phyloP scores from a whole-genome alignment of 2,113 vertebrate genomes.

The Catagonus wagneri region DNA sequence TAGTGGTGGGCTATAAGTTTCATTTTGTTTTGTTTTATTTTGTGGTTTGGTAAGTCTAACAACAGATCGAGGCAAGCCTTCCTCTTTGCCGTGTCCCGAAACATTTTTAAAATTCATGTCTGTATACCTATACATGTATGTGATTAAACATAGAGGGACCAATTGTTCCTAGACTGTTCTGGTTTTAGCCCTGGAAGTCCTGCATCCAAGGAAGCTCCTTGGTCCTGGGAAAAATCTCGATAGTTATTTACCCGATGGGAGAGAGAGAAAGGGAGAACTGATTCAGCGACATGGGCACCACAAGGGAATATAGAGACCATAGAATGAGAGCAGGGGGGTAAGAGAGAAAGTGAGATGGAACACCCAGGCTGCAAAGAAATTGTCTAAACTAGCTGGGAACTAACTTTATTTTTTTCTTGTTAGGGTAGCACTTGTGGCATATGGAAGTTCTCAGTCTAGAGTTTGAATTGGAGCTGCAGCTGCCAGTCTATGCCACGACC shows the following conservation, averaged over 20 bases:
- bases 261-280: too few relatives aligned
- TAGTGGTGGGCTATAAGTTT: neutral
- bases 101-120: neutral
- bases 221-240: neutral
- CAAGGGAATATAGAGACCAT: neutral
- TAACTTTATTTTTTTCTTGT: too few relatives aligned
- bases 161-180: neutral
- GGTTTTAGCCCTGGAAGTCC: neutral
- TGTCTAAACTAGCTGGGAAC: neutral
- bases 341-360: neutral
- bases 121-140: neutral
- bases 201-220: neutral
- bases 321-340: neutral
- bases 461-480: too few relatives aligned
- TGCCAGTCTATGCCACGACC: too few relatives aligned
- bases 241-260: neutral
- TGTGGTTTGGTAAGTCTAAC: neutral
- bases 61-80: neutral
- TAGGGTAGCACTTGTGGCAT: too few relatives aligned
- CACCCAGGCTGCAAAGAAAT: neutral
- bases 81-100: slow-evolving; percentile 24
- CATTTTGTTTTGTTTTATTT: slow-evolving; percentile 38
- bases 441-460: too few relatives aligned
- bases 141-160: neutral
- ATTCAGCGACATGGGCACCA: neutral